Evolutionary conservation across 2,797 vertebrate species (phyloP), one percentile per base, ranked within the genome.

Genomic region (Rhinatrema bivittatum): DNA sequence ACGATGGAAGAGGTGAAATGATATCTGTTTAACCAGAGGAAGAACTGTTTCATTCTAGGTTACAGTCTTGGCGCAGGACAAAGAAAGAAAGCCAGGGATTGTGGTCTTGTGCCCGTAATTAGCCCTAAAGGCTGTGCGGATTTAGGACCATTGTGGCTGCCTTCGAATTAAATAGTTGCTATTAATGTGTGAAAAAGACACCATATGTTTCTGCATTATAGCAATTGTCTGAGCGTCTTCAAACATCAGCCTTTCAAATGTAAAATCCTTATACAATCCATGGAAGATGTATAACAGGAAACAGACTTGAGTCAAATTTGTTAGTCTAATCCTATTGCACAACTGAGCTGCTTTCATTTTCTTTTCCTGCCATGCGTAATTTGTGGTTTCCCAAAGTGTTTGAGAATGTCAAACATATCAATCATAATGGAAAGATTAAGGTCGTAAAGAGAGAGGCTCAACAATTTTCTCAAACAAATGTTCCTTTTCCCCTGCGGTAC

Each of bases 91-190:
- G 70, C 67, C 78, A 70, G 68, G 55, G 65, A 40, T 54, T 66
- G 42, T 69, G 72, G 72, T 65, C 74, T 78, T 65, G 66, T 74
- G 71, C 68, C 69, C 69, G 67, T 75, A 76, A 79, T 79, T 83
- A 84, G 81, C 83, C 74, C 78, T 33, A 26, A 68, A 80, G 71
- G 72, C 72, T 65, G 65, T 42, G n/a, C 5, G 62, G 78, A 81
- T 82, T 83, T 84, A 72, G 62, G 55, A 69, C 76, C 66, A 62
- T 78, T 65, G 63, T 70, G 68, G 64, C 63, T 65, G 61, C 73
- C 73, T 82, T 76, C 55, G 81, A 81, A 82, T 79, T 74, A 79
- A 84, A 73, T 79, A 81, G 74, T 72, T 71, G 70, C 71, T 53
- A 66, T 78, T 71, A 65, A 62, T 38, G 34, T 71, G 63, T 59